Base-by-base conservation (phyloP, 1,140 invertebrate genomes). In the Amphibalanus amphitrite region DNA sequence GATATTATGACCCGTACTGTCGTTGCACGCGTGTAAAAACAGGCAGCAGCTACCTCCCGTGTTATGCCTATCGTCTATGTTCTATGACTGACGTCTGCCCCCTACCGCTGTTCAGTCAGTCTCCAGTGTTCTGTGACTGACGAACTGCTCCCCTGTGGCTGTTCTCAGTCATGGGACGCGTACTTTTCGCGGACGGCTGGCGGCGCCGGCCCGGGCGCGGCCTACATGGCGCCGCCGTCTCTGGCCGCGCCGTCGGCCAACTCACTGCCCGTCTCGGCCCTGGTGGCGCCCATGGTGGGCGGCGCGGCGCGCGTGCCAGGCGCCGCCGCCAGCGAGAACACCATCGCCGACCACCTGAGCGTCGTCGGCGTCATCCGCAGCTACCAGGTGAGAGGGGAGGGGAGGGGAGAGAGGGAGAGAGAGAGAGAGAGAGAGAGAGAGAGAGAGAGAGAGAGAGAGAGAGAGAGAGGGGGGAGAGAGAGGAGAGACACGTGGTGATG, bases 311-410 rank as follows among this genome's bases (percentile, higher is more conserved):
- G 71, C 74, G 28, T 75, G 38, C 38, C 74, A 69, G 72, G 71
- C 67, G 47, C 74, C 67, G 40, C 72, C 70, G 84, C 91, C 69
- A 90, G 88, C 81, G 92, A 95, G 77, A 94, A 95, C 81, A 86
- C 92, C 71, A 98, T 98, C 78, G 93, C 97, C 77, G 96, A 99
- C 80, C 96, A 99, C 86, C 83, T 98, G 69, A 94, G 94, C 72
- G 95, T 99, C 0, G 96, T 98, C 82, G 93, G 93, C 28, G 95
- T 99, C 79, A 99, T 99, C 79, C 85, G 96, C 77, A 96, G 93
- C 78, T 99, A 97, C n/a, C n/a, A n/a, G n/a, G n/a, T n/a, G n/a
- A n/a, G n/a, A n/a, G n/a, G n/a, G n/a, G n/a, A n/a, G n/a, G 82
- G 97, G 98, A 90, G 95, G 97, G 88, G 83, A 80, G 74, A 70